Evolutionary conservation across 2,113 vertebrate genomes (phyloP), one percentile per base, ranked within the genome.

Genomic region (Stercorarius parasiticus): DNA sequence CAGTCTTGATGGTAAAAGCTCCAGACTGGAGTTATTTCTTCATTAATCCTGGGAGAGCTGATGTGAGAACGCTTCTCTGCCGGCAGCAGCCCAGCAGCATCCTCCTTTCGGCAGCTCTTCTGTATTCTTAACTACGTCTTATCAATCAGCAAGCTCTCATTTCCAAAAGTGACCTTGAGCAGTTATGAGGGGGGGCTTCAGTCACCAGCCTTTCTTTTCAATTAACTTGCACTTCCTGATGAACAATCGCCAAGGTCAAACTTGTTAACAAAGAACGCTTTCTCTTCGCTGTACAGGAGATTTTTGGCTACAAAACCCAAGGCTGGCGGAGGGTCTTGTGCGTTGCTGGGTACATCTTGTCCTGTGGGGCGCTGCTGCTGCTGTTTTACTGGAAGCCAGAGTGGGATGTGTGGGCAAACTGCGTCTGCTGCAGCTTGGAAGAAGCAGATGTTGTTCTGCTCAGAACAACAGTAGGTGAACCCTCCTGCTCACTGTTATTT

Each of bases 321-420:
- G 14, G 62, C 45, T 98, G 85, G 25, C 86, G 96, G 15, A 97
- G 26, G 82, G 97, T 52, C 6, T 79, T 98, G 49, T 98, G 97
- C 93, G 53, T 98, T n/a, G 95, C 95, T 53, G 98, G 98, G 10
- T 98, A 96, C 58, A 49, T 98, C 87, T 85, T 98, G 85, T 98
- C 98, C 53, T 97, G 98, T 58, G 98, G 98, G 43, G 91, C 97
- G 72, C 97, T 98, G 36, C 94, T 98, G 40, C 93, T 98, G 69
- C 93, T 98, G 29, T 98, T 98, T 71, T 98, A 98, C 91, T 98
- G 98, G 98, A 98, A 97, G 82, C 98, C 98, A 0, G 97, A 98
- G 8, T 98, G 98, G 98, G 80, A 80, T 0, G 97, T 98, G 22
- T 97, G 98, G 98, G 95, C 96, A 61, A 94, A 91, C 27, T 98